Conservation (phyloP, 2,113 vertebrate species). For the Porphyrio hochstetteri region DNA sequence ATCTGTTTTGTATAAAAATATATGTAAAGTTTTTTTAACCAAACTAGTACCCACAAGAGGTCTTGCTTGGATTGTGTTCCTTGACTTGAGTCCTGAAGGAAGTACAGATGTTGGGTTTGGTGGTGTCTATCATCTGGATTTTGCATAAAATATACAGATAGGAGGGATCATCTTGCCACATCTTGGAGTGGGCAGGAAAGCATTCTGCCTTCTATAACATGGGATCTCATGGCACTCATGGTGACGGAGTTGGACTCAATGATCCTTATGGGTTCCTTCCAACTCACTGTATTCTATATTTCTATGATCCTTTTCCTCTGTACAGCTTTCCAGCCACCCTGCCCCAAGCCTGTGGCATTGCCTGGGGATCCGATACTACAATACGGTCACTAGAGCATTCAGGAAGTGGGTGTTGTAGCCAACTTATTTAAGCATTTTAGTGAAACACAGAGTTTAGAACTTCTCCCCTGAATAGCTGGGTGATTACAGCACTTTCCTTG, state of each 20-base stretch:
- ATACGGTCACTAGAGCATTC: not conserved
- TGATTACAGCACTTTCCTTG: not conserved
- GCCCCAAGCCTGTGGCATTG: no score
- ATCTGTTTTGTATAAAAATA: not conserved
- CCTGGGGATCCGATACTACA: no score
- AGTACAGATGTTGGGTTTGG: not conserved
- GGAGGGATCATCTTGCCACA: not conserved
- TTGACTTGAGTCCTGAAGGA: not conserved
- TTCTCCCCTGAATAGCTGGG: not conserved
- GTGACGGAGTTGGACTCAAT: no score
- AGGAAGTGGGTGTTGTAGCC: not conserved
- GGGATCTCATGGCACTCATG: not conserved
- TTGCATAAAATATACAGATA: not conserved
- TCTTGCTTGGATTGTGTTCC: not conserved
- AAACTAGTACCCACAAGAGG: not conserved
- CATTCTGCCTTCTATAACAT: fast-evolving
- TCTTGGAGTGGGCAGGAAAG: not conserved
- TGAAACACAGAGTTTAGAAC: not conserved
- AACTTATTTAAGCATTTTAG: not conserved
- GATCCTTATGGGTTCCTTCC: no score
- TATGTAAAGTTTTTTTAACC: not conserved
- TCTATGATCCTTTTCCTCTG: no score
- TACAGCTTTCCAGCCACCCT: no score
- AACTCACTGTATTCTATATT: no score
- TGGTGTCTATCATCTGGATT: not conserved